Evolutionary conservation across 2,797 vertebrate species (phyloP), one percentile per base, ranked within the genome.

Genomic region (Sebastes oblongus): DNA sequence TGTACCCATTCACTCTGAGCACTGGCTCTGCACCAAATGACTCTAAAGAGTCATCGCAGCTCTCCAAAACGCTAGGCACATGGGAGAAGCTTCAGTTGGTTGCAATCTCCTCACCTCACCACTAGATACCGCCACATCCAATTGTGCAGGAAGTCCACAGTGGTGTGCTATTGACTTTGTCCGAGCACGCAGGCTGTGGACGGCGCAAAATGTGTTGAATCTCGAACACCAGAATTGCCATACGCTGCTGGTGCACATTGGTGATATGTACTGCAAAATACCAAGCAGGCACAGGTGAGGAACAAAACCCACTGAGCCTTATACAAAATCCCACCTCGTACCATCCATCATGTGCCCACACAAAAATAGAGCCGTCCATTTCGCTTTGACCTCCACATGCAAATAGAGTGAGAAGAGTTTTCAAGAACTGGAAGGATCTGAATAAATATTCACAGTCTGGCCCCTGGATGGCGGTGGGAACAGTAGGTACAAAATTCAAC

Each of bases 381-480:
- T 73, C 8, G 11, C 52, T 73, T 50, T 72, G 69, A 83, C 72
- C 55, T 72, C 73, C 59, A 72, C 62, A 39, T 65, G 56, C 55
- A 73, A 77, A 76, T 71, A 67, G 20, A 70, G 24, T 16, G 25
- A 56, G n/a, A 60, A 52, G 18, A 30, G 14, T 80, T 60, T 60
- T 14, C 6, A 77, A 42, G 22, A 46, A 18, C 54, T 27, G 32
- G 54, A 64, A 22, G 36, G 32, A 62, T 84, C 30, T 5, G 66
- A 75, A 71, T 66, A 59, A 59, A 62, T 18, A 46, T 80, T 81
- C 58, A 70, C 20, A 22, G 34, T 39, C 29, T 29, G 39, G 50
- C 30, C 24, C n/a, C 24, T 68, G 20, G 58, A 79, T 83, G 16
- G 29, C 60, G 56, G 52, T 12, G 4, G 36, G 25, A 65, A 58